Evolutionary conservation across 2,113 vertebrate species (phyloP).

Genomic region (Hippocampus zosterae): DNA sequence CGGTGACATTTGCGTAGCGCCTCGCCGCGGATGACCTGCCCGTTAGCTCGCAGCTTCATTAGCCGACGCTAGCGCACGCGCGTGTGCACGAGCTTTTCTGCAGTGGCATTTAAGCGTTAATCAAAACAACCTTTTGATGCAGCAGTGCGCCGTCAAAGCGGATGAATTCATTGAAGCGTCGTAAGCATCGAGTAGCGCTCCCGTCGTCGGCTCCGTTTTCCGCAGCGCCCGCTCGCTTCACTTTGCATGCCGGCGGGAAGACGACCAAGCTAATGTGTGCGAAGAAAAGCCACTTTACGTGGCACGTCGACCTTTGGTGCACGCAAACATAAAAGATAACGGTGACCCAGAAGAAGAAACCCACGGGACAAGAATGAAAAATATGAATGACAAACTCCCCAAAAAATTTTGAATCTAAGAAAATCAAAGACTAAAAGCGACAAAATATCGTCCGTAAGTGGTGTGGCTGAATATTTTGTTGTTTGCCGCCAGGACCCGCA

Average conservation of each 20-base stretch:
- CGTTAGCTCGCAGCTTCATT: constrained; percentile 52
- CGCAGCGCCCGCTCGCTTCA: neutral
- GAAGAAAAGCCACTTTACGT: neutral
- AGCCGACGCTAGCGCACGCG: constrained; percentile 12
- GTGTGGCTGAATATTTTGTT: neutral
- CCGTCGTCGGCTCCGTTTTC: neutral
- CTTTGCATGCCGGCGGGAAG: neutral
- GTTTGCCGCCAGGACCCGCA: constrained; percentile 59
- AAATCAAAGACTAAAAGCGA: neutral
- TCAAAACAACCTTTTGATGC: constrained; percentile 28
- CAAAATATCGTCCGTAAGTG: neutral
- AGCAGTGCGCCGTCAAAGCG: neutral
- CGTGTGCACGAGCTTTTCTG: neutral
- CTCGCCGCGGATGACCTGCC: constrained; percentile 49
- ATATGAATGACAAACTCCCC: too few species aligned
- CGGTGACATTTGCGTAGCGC: constrained; percentile 70
- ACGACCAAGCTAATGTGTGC: neutral
- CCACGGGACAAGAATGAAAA: neutral
- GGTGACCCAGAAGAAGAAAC: too few species aligned
- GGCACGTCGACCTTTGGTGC: neutral
- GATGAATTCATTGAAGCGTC: neutral
- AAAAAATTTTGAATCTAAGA: too few species aligned
- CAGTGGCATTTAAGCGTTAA: constrained; percentile 24
- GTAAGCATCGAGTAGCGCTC: neutral
- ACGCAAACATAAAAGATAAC: neutral